Evolutionary conservation across 2,797 vertebrate genomes (phyloP), one percentile per base, ranked within the genome.

Genomic region (Leuciscus waleckii): DNA sequence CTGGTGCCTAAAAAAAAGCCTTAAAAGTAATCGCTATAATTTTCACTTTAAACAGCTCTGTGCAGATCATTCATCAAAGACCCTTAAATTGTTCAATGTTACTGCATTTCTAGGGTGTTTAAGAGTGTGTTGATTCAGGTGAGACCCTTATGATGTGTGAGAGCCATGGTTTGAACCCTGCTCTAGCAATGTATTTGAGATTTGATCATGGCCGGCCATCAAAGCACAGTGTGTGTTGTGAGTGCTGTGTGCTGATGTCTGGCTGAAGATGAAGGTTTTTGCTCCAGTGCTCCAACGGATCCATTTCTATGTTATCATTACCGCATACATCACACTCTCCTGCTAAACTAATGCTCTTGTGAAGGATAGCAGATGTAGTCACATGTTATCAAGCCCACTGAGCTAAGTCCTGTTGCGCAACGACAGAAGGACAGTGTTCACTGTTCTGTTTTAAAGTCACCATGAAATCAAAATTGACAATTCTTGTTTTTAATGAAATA

Each of bases 201-300:
- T 83, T 83, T 83, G 58, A 83, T 75, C 41, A 75, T 14, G 81
- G 61, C 58, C 3, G 23, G 70, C 29, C 58, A 67, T 83, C 41
- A 83, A 65, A 75, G 70, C 41, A 29, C 56, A 74, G 56, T 13
- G 26, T 5, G 7, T 39, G 58, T 51, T 73, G n/a, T 73, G 80
- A 73, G 17, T 5, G 51, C 5, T 46, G 19, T 35, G 19, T 35
- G 39, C 41, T 51, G 43, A 29, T 75, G 14, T 26, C 58, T 75
- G 81, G 71, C 81, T 82, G 19, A 82, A 82, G 54, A 74, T 74
- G 13, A 74, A 82, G 26, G 39, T 41, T 37, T 23, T 65, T 65
- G 56, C 39, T 81, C 3, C 23, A 56, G 49, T 81, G 67, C 23
- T 26, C 29, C 14, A 37, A 73, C 21, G 9, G 70, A 83, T 75